Evolutionary conservation across 2,888 invertebrate species (phyloP).

Genomic region (Thecocarcelia acutangulata): DNA sequence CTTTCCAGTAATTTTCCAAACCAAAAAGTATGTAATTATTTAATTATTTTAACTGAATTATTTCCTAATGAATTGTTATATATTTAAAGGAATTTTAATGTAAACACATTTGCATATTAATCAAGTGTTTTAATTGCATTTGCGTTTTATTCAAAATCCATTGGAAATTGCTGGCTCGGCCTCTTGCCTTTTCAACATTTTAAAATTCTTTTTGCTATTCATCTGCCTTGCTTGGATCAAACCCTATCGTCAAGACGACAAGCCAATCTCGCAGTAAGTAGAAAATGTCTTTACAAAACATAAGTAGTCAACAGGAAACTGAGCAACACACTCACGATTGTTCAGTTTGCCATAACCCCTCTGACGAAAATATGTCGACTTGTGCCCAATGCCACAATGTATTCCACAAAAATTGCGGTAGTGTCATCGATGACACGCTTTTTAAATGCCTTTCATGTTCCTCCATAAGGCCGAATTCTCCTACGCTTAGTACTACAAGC

Average conservation of each 20-base stretch:
- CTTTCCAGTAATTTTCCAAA: conserved; percentile 1
- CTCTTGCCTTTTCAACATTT: conserved; percentile 6
- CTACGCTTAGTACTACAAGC: conserved; percentile 12
- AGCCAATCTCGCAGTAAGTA: conserved; percentile 25
- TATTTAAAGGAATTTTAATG: neutral
- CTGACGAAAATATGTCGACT: conserved; percentile 27
- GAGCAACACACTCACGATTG: neutral
- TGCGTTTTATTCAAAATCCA: conserved; percentile 9
- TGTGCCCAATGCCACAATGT: conserved; percentile 11
- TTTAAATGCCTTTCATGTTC: conserved; percentile 23
- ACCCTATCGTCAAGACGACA: neutral
- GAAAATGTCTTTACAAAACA: conserved; percentile 7
- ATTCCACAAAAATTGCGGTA: conserved; percentile 31
- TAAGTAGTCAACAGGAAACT: neutral
- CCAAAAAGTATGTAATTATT: conserved; percentile 4
- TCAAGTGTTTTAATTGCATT: conserved; percentile 4
- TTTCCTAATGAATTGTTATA: conserved; percentile 1
- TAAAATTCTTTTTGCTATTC: conserved; percentile 22
- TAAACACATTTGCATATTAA: neutral
- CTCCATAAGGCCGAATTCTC: conserved; percentile 3
- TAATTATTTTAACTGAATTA: neutral
- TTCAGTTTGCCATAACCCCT: conserved; percentile 21
- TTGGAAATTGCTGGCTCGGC: conserved; percentile 10
- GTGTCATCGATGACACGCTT: neutral
- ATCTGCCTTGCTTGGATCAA: neutral